Evolutionary conservation across 1,140 invertebrate genomes (phyloP).

Genomic region (Episyrphus balteatus): DNA sequence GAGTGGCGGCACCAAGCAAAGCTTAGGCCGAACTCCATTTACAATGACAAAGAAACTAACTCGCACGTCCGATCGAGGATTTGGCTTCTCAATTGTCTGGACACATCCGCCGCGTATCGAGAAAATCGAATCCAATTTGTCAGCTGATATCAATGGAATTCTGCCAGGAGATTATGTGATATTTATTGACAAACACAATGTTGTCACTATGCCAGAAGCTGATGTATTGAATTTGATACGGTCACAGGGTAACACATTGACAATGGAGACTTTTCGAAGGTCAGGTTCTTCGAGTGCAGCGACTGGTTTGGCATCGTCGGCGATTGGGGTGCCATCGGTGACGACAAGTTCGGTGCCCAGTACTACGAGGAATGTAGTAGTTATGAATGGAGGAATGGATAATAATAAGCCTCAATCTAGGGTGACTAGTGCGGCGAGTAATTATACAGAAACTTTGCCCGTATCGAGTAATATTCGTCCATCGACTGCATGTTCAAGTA

Average conservation of each 20-base stretch:
- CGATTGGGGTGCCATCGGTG: conserved; percentile 20
- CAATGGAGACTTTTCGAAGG: conserved; percentile 66
- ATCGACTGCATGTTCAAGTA: conserved; percentile 44
- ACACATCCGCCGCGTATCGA: conserved; percentile 81
- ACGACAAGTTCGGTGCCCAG: conserved; percentile 35
- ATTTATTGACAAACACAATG: conserved; percentile 74
- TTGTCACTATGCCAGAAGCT: conserved; percentile 63
- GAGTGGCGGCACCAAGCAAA: conserved; percentile 39
- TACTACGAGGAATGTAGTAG: conserved; percentile 26
- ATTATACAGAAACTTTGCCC: conserved; percentile 16
- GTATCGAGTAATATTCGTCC: conserved; percentile 26
- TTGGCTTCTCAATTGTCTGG: conserved; percentile 85
- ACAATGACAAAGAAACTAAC: conserved; percentile 59
- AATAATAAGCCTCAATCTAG: conserved; percentile 1
- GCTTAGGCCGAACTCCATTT: conserved; percentile 65
- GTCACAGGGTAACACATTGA: conserved; percentile 41
- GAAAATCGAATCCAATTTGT: conserved; percentile 67
- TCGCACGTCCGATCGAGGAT: conserved; percentile 48
- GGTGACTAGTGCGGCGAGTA: conserved; percentile 6
- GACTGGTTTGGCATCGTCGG: conserved; percentile 4
- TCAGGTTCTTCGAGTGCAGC: conserved; percentile 24
- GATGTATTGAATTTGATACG: conserved; percentile 69
- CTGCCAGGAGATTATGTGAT: conserved; percentile 75
- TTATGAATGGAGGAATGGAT: conserved; percentile 16
- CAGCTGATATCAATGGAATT: conserved; percentile 67